These are phyloP conservation scores for Rhinophrynus dorsalis DNA, from an alignment of 2,797 vertebrate species.

Conservation along the genomic window DNA sequence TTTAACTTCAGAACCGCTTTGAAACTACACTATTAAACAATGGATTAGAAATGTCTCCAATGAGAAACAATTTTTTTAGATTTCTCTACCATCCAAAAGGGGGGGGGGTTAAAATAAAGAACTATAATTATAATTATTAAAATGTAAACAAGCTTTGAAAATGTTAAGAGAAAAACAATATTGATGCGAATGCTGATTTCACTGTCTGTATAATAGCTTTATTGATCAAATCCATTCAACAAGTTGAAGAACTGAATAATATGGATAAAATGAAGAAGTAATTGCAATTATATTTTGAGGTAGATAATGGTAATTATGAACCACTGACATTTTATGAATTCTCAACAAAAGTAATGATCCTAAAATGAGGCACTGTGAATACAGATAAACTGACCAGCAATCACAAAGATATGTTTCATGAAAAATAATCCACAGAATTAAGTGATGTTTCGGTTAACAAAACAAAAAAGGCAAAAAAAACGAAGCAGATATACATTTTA, in stretches of 20 bases:
- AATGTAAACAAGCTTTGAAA: no score
- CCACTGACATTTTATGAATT: constrained; percentile 9
- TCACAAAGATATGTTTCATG: not conserved
- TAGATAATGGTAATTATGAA: constrained; percentile 15
- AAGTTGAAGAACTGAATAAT: not conserved
- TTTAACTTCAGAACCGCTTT: no score
- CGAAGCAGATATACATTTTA: no score
- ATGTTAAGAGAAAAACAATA: no score
- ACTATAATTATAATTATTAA: no score
- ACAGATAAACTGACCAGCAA: constrained; percentile 2
- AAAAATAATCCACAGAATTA: not conserved
- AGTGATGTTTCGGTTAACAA: not conserved
- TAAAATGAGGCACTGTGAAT: not conserved
- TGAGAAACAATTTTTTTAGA: no score
- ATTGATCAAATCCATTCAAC: constrained; percentile 15
- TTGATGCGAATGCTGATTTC: constrained; percentile 2
- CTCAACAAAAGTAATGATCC: constrained; percentile 2
- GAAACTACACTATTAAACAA: no score
- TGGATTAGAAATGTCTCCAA: no score
- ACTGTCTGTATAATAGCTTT: not conserved
- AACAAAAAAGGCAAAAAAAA: not conserved
- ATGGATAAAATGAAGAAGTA: not conserved
- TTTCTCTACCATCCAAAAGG: no score
- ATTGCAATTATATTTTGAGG: constrained; percentile 11
- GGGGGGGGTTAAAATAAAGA: no score